Evolutionary conservation across 2,113 vertebrate genomes (phyloP).

Genomic region (Pluvialis apricaria): DNA sequence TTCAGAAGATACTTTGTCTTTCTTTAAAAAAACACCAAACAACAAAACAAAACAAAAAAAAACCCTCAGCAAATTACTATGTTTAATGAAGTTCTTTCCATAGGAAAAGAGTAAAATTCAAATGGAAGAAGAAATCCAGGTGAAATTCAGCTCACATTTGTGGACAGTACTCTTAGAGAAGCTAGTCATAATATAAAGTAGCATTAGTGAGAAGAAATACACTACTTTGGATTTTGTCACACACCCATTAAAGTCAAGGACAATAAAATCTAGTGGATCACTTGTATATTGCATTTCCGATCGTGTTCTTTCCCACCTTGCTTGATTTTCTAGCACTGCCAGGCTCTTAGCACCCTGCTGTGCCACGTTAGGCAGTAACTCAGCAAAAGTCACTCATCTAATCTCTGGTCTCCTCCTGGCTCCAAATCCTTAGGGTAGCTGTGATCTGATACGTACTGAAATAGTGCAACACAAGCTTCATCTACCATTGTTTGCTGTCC

Average conservation of each 20-base stretch:
- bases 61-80: background rate
- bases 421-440: background rate
- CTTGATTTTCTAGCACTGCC: background rate
- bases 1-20: background rate
- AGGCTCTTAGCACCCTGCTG: background rate
- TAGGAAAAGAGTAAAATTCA: background rate
- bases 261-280: background rate
- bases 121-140: background rate
- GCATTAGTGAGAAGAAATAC: background rate
- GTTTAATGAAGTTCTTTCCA: background rate
- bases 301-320: background rate
- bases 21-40: background rate
- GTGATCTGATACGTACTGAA: background rate
- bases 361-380: background rate
- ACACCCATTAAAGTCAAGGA: rapidly evolving
- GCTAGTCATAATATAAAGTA: background rate
- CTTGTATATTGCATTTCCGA: background rate
- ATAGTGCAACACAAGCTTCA: background rate
- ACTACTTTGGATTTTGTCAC: background rate
- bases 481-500: background rate
- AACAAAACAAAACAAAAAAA: background rate
- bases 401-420: background rate
- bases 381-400: background rate
- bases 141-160: background rate
- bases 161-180: background rate